Evolutionary conservation across 1,140 invertebrate species (phyloP), one percentile per base, ranked within the genome.

Genomic region (Drosophila athabasca): DNA sequence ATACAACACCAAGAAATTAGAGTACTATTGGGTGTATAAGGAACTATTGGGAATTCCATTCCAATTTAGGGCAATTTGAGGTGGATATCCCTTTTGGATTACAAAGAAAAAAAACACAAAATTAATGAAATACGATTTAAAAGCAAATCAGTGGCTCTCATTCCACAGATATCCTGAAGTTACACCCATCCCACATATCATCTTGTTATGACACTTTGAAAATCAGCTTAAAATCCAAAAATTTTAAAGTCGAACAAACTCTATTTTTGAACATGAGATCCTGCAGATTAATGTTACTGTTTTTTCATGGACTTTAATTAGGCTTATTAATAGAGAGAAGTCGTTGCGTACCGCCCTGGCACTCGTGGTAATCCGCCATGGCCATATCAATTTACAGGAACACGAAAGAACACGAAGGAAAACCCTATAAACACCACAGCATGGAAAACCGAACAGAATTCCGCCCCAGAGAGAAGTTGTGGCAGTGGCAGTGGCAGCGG

Each of bases 371-470:
- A 74, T 41, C 45, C 54, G 48, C 46, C 78, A 82, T 78, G 55
- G 62, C 51, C 60, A 65, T 87, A 87, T 88, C 83, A 87, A 79
- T 79, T 79, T 82, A 69, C 72, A 58, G 69, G 35, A 59, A 74
- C 58, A 29, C 50, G 68, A 43, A 52, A 19, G 17, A 19, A 39
- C 54, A 75, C 55, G 64, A 55, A 54, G 53, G 59, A 60, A 60
- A 60, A 77, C 45, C 45, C 62, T 50, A 71, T 64, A 68, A 68
- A 59, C 55, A 48, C 43, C 64, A 50, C 68, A 55, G 35, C 35
- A 39, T 39, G 35, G 35, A 57, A 43, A 64, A 50, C 43, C 24
- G 29, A 43, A 49, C 50, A 51, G 49, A 54, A 15, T 39, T 35
- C 59, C 52, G 57, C 66, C 57, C 57, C 77, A 54, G 59, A 74